A percentile compares a stretch with the other conserved stretches of the same genome.
phyloP scores from a whole-genome alignment of 2,113 vertebrate species.

The Hippolais icterina region DNA sequence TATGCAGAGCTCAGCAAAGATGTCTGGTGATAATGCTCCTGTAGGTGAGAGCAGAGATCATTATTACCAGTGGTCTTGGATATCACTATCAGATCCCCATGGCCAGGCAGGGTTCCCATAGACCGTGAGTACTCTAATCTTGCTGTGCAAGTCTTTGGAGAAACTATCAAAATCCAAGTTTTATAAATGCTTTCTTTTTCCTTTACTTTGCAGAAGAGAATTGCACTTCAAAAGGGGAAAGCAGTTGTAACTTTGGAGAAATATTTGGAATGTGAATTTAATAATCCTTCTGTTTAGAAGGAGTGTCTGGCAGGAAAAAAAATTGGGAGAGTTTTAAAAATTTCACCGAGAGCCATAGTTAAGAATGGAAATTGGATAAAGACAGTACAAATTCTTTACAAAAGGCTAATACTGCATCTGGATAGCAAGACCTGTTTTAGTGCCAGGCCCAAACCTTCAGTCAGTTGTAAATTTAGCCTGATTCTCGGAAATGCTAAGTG shows the following conservation, averaged over 20 bases:
- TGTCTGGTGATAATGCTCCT: not conserved
- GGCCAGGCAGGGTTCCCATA: not conserved
- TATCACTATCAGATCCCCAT: not conserved
- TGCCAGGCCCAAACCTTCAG: constrained; percentile 38
- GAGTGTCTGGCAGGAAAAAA: not conserved
- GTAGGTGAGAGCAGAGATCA: not conserved
- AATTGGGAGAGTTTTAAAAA: not conserved
- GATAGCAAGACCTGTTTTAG: not conserved
- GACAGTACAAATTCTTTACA: constrained; percentile 43
- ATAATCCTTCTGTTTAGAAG: constrained; percentile 15
- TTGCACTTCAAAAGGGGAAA: not conserved
- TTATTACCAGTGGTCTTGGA: not conserved
- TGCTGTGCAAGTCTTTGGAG: not conserved
- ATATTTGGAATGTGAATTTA: constrained; percentile 9
- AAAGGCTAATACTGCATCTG: constrained; percentile 51
- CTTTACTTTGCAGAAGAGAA: not conserved
- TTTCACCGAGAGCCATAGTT: not conserved
- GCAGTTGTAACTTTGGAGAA: not conserved
- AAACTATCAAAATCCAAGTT: not conserved
- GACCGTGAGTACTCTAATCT: not conserved
- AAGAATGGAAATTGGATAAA: constrained; percentile 59
- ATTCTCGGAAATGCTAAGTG: constrained; percentile 14
- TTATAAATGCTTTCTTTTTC: not conserved
- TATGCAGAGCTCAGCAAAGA: not conserved
- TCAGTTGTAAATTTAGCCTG: constrained; percentile 25